These are phyloP conservation scores for Busseola fusca DNA, from an alignment of 2,888 invertebrate species.

Conservation along the genomic window DNA sequence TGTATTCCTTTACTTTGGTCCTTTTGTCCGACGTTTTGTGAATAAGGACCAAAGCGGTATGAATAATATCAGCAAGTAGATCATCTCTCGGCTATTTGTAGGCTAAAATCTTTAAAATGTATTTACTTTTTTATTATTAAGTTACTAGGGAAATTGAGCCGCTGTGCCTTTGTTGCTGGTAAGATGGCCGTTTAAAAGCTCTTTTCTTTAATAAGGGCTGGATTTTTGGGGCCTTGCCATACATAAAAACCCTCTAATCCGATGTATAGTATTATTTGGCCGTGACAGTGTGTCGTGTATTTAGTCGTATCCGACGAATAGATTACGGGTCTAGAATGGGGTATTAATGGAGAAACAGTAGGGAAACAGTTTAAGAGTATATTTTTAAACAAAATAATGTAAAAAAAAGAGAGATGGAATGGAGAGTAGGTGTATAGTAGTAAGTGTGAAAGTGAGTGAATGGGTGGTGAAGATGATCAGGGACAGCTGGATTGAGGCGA, in stretches of 20 bases:
- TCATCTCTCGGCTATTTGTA: constrained; percentile 42
- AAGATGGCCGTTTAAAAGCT: constrained; percentile 17
- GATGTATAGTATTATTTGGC: constrained; percentile 9
- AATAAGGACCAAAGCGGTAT: constrained; percentile 33
- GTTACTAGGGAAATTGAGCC: constrained; percentile 43
- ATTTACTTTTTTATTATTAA: constrained; percentile 52
- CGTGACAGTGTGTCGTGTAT: background rate
- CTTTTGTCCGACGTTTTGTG: constrained; percentile 43
- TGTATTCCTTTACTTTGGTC: constrained; percentile 31
- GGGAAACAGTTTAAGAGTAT: too few species aligned
- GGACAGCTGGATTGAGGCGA: too few species aligned
- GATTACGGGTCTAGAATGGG: too few species aligned
- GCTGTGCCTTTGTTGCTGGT: constrained; percentile 20
- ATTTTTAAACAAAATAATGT: too few species aligned
- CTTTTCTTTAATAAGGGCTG: constrained; percentile 13
- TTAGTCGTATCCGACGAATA: too few species aligned
- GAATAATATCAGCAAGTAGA: constrained; percentile 54
- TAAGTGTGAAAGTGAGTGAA: too few species aligned
- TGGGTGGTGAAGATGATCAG: too few species aligned
- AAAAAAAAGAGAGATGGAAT: too few species aligned
- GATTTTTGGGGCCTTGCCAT: background rate
- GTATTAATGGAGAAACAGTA: too few species aligned
- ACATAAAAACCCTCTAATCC: too few species aligned
- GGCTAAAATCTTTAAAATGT: constrained; percentile 45
- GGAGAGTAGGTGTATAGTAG: too few species aligned